Evolutionary conservation across 2,888 invertebrate genomes (phyloP).

Genomic region (Aricia artaxerxes): DNA sequence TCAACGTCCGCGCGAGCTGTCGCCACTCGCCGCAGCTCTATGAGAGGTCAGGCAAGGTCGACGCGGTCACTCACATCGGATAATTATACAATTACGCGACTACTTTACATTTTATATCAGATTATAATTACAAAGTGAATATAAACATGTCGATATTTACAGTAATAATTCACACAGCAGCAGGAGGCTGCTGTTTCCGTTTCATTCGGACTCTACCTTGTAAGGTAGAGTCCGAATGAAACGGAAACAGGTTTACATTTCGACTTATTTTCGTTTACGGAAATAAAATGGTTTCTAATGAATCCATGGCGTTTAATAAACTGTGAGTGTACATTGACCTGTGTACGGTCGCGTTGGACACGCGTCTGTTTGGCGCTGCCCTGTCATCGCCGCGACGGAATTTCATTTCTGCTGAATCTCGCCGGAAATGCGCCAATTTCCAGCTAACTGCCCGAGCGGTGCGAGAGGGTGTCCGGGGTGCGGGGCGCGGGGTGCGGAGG

Average conservation of each 20-base stretch:
- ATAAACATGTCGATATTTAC: background rate
- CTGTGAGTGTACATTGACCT: background rate
- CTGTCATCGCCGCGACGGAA: conserved; percentile 5
- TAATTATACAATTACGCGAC: conserved; percentile 9
- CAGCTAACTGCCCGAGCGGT: background rate
- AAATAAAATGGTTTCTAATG: background rate
- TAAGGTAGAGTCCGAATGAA: too few relatives aligned
- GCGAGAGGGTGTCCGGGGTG: background rate
- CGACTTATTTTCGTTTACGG: background rate
- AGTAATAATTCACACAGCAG: background rate
- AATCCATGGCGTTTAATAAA: background rate
- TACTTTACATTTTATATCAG: background rate
- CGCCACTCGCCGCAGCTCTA: background rate
- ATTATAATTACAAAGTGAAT: background rate
- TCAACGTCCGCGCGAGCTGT: background rate
- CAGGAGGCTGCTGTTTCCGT: background rate
- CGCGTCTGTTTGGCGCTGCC: background rate
- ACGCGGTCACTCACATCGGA: conserved; percentile 2
- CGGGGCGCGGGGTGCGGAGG: too few relatives aligned
- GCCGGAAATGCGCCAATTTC: conserved; percentile 13
- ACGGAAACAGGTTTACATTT: background rate
- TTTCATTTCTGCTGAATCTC: conserved; percentile 7
- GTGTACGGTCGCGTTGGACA: background rate
- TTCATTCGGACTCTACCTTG: background rate
- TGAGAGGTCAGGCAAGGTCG: conserved; percentile 14